Percentiles rank a stretch among this genome's conserved stretches.
phyloP scores from a whole-genome alignment of 2,113 vertebrate genomes.

The Phyllopteryx taeniolatus region DNA sequence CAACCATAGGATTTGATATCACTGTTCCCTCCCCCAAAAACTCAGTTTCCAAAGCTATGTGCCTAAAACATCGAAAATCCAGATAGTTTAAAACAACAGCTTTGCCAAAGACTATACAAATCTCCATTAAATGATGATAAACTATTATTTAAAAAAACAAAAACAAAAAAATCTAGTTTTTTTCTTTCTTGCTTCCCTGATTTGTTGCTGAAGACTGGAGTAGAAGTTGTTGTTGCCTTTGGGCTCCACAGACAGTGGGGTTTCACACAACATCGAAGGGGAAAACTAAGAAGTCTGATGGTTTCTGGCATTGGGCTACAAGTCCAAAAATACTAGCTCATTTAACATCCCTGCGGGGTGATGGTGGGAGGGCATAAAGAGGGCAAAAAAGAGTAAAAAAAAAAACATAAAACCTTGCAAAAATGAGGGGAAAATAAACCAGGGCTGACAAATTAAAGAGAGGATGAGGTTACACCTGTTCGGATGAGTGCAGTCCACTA shows the following conservation, averaged over 20 bases:
- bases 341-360: constrained; percentile 53
- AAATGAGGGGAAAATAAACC: constrained; percentile 41
- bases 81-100: constrained; percentile 68
- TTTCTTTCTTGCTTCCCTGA: constrained; percentile 28
- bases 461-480: constrained; percentile 64
- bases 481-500: constrained; percentile 27
- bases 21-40: constrained; percentile 30
- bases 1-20: constrained; percentile 50
- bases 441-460: constrained; percentile 42
- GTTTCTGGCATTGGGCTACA: constrained; percentile 45
- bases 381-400: not conserved
- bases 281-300: constrained; percentile 59
- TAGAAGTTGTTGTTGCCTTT: constrained; percentile 56
- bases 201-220: constrained; percentile 62
- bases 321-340: constrained; percentile 60
- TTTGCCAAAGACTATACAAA: constrained; percentile 70
- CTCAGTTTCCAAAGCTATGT: constrained; percentile 66
- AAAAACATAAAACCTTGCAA: constrained; percentile 32
- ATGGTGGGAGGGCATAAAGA: constrained; percentile 32
- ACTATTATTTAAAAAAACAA: constrained; percentile 30
- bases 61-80: constrained; percentile 76
- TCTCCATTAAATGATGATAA: constrained; percentile 64
- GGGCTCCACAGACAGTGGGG: constrained; percentile 50
- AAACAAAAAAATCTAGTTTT: too few relatives aligned
- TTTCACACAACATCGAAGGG: constrained; percentile 53